Base-by-base conservation (phyloP, 1,140 invertebrate genomes). In the Orius insidiosus region DNA sequence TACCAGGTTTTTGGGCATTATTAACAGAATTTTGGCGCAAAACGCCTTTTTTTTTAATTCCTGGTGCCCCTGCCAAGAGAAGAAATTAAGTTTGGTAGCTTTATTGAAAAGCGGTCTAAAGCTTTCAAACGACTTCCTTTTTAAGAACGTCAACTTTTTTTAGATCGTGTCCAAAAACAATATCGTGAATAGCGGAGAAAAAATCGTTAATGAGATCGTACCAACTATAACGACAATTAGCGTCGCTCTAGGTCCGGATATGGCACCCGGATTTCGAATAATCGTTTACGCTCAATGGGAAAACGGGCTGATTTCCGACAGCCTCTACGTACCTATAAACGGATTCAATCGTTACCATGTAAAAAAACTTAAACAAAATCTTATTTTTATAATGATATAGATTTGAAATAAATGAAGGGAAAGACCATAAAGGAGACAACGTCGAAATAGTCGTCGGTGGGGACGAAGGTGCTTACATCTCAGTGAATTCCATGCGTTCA, bases 201-300 rank as follows among this genome's bases (percentile, higher is more conserved):
- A 65, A 43, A 48, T 43, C 7, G 52, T 60, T 1, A 11, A 40
- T 4, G 53, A 54, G 4, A 51, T 55, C 19, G 48, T 52, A 8
- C 51, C 53, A 5, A 56, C 58, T 7, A 57, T 60, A 2, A 63
- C 60, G 14, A 68, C 66, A 5, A 59, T 71, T 36, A 55, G 62
- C 0, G 49, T 69, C 1, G 59, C 67, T 0, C 55, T 70, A 1
- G 64, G 64, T 8, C 45, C 60, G 9, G 65, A 68, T 44, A 78
- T 78, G 75, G 64, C 71, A 6, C 75, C 75, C 0, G 67, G 61
- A 1, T 72, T 73, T 52, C 61, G 63, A 13, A 58, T 77, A 2
- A 52, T 76, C 2, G 71, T 72, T 3, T 75, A 70, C 51, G 55
- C 72, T 1, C 56, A 63, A 31, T 54, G 57, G 5, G 55, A 56